A percentile compares a stretch with the other conserved stretches of the same genome.
Conservation (phyloP, 2,888 invertebrate genomes). For the Lymantria monacha region DNA sequence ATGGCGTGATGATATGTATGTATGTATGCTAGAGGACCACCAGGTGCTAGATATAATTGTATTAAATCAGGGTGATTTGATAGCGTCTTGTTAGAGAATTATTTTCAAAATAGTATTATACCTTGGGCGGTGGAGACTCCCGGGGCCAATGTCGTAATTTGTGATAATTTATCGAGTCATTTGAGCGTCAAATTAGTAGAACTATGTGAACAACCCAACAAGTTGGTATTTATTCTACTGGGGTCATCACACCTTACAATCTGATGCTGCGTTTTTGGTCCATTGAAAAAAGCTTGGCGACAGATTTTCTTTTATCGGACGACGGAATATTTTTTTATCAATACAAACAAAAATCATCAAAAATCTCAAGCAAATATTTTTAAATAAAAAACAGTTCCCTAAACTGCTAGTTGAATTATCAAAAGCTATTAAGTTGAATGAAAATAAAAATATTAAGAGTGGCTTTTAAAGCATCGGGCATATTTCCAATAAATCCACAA, state of each 20-base stretch:
- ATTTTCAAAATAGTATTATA: neutral
- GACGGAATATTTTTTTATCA: too few relatives aligned
- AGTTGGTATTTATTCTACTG: neutral
- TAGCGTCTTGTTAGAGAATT: neutral
- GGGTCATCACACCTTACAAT: neutral
- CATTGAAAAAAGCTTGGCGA: slow-evolving; percentile 1
- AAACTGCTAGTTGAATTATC: neutral
- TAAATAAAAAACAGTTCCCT: slow-evolving; percentile 4
- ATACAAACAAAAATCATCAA: neutral
- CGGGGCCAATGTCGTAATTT: neutral
- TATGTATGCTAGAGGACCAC: neutral
- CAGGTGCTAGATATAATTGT: neutral
- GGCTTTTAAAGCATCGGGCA: slow-evolving; percentile 9
- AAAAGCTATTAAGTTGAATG: slow-evolving; percentile 1
- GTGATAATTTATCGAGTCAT: neutral
- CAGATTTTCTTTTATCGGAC: too few relatives aligned
- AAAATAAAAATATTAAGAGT: slow-evolving; percentile 8
- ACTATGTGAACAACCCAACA: neutral
- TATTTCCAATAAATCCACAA: slow-evolving; percentile 2
- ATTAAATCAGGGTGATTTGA: neutral
- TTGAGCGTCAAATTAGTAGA: neutral
- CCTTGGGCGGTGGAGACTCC: neutral
- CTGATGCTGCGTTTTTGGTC: neutral
- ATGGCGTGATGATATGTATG: too few relatives aligned
- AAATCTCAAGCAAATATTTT: neutral